Evolutionary conservation across 2,888 invertebrate genomes (phyloP), one percentile per base, ranked within the genome.

Genomic region (Drosophila macrospina): DNA sequence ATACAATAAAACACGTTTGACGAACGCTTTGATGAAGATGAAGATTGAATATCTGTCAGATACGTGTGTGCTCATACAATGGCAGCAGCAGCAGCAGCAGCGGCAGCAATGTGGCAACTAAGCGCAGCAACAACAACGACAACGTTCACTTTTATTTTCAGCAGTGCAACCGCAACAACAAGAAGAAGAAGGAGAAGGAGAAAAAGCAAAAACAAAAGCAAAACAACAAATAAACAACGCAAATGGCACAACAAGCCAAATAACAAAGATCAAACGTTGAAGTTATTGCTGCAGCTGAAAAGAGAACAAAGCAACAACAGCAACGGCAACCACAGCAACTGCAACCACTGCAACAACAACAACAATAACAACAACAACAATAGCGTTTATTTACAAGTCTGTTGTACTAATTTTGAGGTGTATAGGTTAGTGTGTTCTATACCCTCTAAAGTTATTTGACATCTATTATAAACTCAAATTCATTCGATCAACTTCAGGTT

Each of bases 1-100:
- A 37, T 47, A 82, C 76, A 87, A 79, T 85, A 77, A 86, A 86
- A 86, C 85, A 88, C 87, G 85, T 86, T 86, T 88, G 28, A 28
- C 8, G 28, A 8, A 28, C 20, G 20, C 20, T 20, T 20, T 20
- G 83, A 79, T 80, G 77, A 77, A 82, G 80, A 81, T 82, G 82
- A 80, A 80, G 80, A 80, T 80, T 80, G 80, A 84, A 87, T 87
- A 86, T 84, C 88, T 84, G 77, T 76, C 81, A 82, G 81, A 70
- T 87, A 84, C 63, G 60, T 62, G 55, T 62, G 55, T 72, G 59
- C 37, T 64, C 47, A 60, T 36, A 34, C n/a, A 56, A 48, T 26
- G 60, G 44, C 59, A 47, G 48, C 74, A 60, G 34, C 39, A 10
- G n/a, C 51, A 30, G 28, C 52, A 24, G 36, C 54, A 41, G 44